These are phyloP conservation scores for Parambassis ranga DNA, from an alignment of 2,797 vertebrate species.

Conservation along the genomic window DNA sequence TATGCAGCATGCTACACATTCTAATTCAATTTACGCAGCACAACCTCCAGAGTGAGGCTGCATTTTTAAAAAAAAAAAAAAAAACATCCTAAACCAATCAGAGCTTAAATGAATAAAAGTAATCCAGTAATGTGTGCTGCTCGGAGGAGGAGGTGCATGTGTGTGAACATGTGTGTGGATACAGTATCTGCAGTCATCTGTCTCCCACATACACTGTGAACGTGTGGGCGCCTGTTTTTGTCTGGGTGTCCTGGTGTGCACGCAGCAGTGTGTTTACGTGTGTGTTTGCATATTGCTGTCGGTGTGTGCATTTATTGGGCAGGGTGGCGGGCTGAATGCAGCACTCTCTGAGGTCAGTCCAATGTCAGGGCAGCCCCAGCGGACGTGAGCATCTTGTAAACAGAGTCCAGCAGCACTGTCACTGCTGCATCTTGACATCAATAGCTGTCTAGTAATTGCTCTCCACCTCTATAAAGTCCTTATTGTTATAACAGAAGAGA, in stretches of 20 bases:
- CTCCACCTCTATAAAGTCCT: conserved; percentile 1
- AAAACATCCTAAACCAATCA: conserved; percentile 43
- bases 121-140: conserved; percentile 30
- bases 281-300: neutral
- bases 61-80: conserved; percentile 22
- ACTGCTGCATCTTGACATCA: conserved; percentile 15
- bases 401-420: conserved; percentile 12
- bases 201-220: neutral
- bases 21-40: conserved; percentile 39
- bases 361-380: conserved; percentile 61
- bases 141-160: neutral
- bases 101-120: conserved; percentile 46
- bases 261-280: neutral
- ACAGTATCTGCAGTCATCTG: conserved; percentile 8
- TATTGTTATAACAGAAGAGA: neutral
- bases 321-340: conserved; percentile 47
- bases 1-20: neutral
- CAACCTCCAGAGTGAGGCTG: neutral
- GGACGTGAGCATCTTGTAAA: conserved; percentile 50
- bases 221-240: neutral
- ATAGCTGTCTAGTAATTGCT: conserved; percentile 13
- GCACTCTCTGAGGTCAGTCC: conserved; percentile 57
- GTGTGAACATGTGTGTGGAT: neutral
- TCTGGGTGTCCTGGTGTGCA: neutral
- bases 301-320: conserved; percentile 7